Conservation (phyloP, 2,797 vertebrate genomes). For the Borostomias antarcticus region DNA sequence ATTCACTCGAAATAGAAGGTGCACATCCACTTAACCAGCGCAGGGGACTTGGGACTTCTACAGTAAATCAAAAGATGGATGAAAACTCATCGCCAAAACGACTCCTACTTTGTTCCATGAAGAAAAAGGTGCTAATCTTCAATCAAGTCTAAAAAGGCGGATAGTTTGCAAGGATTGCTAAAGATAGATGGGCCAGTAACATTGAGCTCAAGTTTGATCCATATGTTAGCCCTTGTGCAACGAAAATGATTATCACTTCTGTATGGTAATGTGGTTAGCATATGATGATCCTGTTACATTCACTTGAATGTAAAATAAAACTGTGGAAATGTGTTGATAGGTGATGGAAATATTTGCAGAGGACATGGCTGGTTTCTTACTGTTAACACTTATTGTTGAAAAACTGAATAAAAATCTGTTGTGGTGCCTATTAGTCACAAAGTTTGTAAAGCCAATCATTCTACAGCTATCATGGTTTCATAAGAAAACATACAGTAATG, state of each 20-base stretch:
- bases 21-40: constrained; percentile 63
- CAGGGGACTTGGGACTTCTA: constrained; percentile 60
- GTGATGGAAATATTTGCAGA: constrained; percentile 31
- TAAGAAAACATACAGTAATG: no score
- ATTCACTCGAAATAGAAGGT: constrained; percentile 71
- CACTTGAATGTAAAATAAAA: constrained; percentile 59
- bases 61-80: constrained; percentile 73
- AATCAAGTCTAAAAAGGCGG: constrained; percentile 75
- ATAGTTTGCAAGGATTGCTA: constrained; percentile 75
- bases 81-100: constrained; percentile 67
- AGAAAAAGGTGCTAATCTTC: constrained; percentile 75
- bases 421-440: no score
- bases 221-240: constrained; percentile 53
- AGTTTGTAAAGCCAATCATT: no score
- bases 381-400: no score
- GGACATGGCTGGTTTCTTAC: no score
- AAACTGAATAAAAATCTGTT: no score
- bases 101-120: constrained; percentile 47
- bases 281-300: constrained; percentile 48
- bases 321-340: constrained; percentile 43
- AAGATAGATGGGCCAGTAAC: constrained; percentile 65
- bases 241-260: constrained; percentile 75
- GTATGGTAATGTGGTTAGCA: constrained; percentile 60
- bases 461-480: no score
- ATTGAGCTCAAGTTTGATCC: constrained; percentile 71